Conservation (phyloP, 2,113 vertebrate genomes). For the Misgurnus mizolepis region DNA sequence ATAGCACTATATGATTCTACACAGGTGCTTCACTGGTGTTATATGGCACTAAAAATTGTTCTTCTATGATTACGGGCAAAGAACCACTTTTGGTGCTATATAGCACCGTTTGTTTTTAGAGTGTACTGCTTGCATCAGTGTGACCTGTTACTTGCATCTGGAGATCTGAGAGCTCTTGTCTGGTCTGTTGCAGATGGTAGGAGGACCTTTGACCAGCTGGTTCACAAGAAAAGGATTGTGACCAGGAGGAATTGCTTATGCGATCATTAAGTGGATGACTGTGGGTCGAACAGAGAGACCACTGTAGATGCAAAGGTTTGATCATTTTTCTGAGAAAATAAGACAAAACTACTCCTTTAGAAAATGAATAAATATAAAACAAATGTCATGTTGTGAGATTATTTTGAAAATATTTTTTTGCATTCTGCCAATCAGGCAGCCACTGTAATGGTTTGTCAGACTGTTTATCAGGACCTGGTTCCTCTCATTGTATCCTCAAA, state of each 20-base stretch:
- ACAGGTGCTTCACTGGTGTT: too few species aligned
- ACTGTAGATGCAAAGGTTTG: constrained; percentile 52
- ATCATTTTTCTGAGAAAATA: constrained; percentile 17
- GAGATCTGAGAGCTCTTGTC: constrained; percentile 36
- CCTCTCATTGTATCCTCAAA: constrained; percentile 31
- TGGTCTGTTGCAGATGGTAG: constrained; percentile 22
- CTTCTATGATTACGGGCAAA: too few species aligned
- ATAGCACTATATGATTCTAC: too few species aligned
- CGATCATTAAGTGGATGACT: constrained; percentile 61
- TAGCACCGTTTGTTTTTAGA: not conserved
- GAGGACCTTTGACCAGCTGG: constrained; percentile 55
- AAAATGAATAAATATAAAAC: not conserved
- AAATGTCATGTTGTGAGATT: not conserved
- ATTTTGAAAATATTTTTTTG: constrained; percentile 8
- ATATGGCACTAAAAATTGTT: too few species aligned
- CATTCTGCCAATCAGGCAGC: not conserved
- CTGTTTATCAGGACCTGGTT: constrained; percentile 38
- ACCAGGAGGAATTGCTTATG: constrained; percentile 62
- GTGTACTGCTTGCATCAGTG: not conserved
- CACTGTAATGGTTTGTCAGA: constrained; percentile 21
- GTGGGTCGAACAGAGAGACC: constrained; percentile 31
- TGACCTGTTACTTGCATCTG: constrained; percentile 7
- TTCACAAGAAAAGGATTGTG: constrained; percentile 42
- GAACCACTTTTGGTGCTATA: too few species aligned
- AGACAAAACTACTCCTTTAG: not conserved